Base-by-base conservation (phyloP, 2,113 vertebrate genomes). In the Sisor rabdophorus region DNA sequence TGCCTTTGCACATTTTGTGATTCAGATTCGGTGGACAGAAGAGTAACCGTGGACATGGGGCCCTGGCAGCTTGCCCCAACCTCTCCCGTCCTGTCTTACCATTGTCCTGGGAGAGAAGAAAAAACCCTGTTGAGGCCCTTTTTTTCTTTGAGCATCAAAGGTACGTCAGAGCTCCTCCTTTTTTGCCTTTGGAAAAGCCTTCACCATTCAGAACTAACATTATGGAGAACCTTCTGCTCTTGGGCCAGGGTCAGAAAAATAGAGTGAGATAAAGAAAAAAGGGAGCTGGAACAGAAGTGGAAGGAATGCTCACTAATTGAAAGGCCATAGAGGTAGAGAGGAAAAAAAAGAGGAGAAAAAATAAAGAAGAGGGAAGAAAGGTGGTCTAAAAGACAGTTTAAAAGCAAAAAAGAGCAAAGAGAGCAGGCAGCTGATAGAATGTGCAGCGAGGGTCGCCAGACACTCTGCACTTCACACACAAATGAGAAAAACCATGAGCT, bases 111-210 rank as follows among this genome's bases (percentile, higher is more conserved):
- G 48, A 71, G 74, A 72, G 73, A 71, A 73, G 55, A 64, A 78
- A 64, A 78, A 71, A 78, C 48, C 76, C 60, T 83, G 84, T 85
- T 87, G 81, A 85, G 75, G 52, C 69, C 75, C 74, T 80, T 81
- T 82, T 70, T 81, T 82, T 70, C 68, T 74, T 82, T 67, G 36
- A 76, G 75, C 85, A 83, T 87, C 85, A 86, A 86, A 89, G 83
- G 60, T 82, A 72, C 59, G 12, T 52, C 72, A 6, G 56, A 79
- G 50, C 26, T 48, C 55, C n/a, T 24, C 44, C 60, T 47, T 22
- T 28, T 50, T 59, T 30, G 36, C 59, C 78, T 75, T 79, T 47
- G 79, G 80, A 79, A 79, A 78, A 70, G 59, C 72, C 71, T 80
- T 59, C 15, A 4, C 82, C 78, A 81, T 85, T 84, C 79, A 85